phyloP scores from a whole-genome alignment of 2,113 vertebrate species.

The Strix uralensis region DNA sequence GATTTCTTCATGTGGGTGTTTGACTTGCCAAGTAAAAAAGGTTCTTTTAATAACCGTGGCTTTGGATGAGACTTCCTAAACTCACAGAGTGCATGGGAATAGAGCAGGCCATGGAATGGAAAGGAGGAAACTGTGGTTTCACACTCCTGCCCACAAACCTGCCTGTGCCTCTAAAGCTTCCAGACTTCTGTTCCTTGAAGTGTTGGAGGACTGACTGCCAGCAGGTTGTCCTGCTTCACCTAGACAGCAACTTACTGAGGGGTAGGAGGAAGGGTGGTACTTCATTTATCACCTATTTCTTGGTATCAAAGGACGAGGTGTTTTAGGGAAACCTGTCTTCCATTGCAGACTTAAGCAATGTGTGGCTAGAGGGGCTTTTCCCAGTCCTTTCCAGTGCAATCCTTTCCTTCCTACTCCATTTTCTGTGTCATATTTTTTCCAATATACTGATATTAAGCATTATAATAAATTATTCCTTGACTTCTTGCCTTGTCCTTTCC shows the following conservation, averaged over 20 bases:
- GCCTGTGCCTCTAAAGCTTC: background rate
- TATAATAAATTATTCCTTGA: background rate
- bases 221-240: background rate
- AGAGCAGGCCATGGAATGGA: background rate
- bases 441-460: background rate
- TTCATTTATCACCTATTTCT: background rate
- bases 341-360: background rate
- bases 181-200: background rate
- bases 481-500: background rate
- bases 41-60: background rate
- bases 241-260: background rate
- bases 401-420: background rate
- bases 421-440: background rate
- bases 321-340: background rate
- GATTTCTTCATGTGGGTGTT: background rate
- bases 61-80: background rate
- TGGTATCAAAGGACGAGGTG: background rate
- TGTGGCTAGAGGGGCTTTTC: background rate
- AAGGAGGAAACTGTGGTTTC: slow-evolving; percentile 40
- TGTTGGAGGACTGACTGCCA: background rate
- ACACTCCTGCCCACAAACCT: background rate
- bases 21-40: background rate
- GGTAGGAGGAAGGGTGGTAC: background rate
- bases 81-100: background rate
- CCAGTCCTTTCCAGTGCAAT: background rate